phyloP scores from a whole-genome alignment of 2,113 vertebrate species.

The Cololabis saira region DNA sequence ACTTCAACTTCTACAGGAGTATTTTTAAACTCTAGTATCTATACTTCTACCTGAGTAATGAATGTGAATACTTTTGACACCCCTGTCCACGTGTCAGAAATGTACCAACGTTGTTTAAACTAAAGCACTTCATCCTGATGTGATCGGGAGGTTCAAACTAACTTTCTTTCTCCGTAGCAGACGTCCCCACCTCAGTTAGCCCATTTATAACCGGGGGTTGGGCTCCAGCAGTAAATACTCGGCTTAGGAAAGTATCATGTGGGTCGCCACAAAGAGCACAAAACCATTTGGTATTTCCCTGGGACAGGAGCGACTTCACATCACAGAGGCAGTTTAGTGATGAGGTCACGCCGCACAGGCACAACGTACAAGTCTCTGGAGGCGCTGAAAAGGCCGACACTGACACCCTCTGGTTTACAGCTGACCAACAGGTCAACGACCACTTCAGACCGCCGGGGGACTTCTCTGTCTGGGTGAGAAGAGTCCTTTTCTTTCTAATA shows the following conservation, averaged over 20 bases:
- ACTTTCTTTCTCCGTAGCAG: constrained; percentile 76
- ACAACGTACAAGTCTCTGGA: constrained; percentile 3
- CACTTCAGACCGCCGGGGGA: background rate
- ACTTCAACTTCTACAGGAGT: too few species aligned
- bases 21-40: too few species aligned
- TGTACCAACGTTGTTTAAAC: background rate
- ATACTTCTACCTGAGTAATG: too few species aligned
- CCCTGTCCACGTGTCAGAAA: constrained; percentile 17
- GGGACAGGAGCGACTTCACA: constrained; percentile 56
- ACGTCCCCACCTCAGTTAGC: constrained; percentile 53
- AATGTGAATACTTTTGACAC: too few species aligned
- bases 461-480: background rate
- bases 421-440: constrained; percentile 15
- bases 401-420: constrained; percentile 66
- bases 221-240: constrained; percentile 76
- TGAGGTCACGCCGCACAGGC: constrained; percentile 65
- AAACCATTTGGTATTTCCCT: constrained; percentile 79
- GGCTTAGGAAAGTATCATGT: constrained; percentile 77
- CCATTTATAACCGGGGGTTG: constrained; percentile 79
- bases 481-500: too few species aligned
- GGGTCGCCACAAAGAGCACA: constrained; percentile 75
- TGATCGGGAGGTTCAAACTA: constrained; percentile 28
- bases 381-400: constrained; percentile 32
- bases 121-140: background rate
- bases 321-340: constrained; percentile 66